A percentile compares a stretch with the other conserved stretches of the same genome.
phyloP scores from a whole-genome alignment of 2,113 vertebrate species.

The Peromyscus californicus region DNA sequence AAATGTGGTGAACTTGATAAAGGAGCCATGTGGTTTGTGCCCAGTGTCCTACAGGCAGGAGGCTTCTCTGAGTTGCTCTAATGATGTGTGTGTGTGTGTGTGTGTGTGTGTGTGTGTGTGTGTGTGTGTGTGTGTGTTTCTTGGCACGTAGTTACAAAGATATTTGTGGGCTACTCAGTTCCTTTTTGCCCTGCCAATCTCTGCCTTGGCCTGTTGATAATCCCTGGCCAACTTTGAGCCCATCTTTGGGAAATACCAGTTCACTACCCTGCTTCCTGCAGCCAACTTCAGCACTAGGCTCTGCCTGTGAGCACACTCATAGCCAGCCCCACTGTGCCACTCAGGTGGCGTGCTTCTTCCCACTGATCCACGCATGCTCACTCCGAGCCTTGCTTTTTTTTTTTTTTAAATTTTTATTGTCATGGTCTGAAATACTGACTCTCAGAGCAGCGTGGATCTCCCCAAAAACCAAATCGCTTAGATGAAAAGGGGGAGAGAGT shows the following conservation, averaged over 20 bases:
- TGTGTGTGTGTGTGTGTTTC: not conserved
- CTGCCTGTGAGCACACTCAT: not conserved
- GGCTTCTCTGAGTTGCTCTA: constrained; percentile 63
- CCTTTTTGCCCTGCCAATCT: constrained; percentile 68
- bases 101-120: constrained; percentile 13
- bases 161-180: constrained; percentile 36
- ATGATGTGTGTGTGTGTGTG: not conserved
- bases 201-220: constrained; percentile 49
- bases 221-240: constrained; percentile 6
- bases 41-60: constrained; percentile 69
- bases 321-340: not conserved
- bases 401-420: not conserved
- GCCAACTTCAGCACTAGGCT: rapidly evolving
- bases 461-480: constrained; percentile 68
- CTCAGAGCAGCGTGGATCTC: constrained; percentile 46
- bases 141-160: constrained; percentile 77
- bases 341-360: not conserved
- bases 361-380: not conserved
- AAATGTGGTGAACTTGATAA: constrained; percentile 57
- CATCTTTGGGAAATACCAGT: constrained; percentile 43
- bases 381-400: not conserved
- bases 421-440: constrained; percentile 53
- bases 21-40: constrained; percentile 57
- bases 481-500: not conserved
- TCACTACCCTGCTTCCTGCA: not conserved